Conservation (phyloP, 2,113 vertebrate genomes). For the Amazona vittata region DNA sequence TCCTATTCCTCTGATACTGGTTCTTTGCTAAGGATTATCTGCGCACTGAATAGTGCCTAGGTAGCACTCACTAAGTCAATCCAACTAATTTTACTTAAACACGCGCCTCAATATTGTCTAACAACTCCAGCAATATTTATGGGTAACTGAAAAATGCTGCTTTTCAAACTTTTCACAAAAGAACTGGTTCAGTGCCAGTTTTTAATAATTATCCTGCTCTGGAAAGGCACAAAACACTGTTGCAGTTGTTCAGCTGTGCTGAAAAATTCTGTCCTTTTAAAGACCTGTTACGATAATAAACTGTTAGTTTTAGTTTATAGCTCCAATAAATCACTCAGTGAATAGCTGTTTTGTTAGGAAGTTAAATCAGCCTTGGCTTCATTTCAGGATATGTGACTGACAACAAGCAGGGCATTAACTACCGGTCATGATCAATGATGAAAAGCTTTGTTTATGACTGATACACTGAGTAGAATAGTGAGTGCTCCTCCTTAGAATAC, state of each 20-base stretch:
- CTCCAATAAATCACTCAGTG: conserved; percentile 63
- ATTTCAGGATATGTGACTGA: conserved; percentile 64
- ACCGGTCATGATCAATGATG: conserved; percentile 62
- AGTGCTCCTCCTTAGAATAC: neutral
- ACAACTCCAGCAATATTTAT: neutral
- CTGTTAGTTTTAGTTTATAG: conserved; percentile 71
- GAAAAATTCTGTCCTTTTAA: conserved; percentile 64
- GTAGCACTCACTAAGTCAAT: neutral
- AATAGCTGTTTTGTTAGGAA: conserved; percentile 68
- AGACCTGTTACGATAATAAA: conserved; percentile 66
- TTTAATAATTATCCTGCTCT: conserved; percentile 46
- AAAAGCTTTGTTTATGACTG: conserved; percentile 61
- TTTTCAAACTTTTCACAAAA: conserved; percentile 49
- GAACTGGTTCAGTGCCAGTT: neutral
- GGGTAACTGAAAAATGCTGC: neutral
- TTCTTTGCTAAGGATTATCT: neutral
- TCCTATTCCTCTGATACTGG: neutral
- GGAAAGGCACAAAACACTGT: conserved; percentile 53
- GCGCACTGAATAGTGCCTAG: neutral
- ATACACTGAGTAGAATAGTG: neutral
- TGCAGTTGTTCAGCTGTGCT: conserved; percentile 56
- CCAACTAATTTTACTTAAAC: neutral
- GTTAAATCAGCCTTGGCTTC: conserved; percentile 69
- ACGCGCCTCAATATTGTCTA: neutral
- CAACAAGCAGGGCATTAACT: conserved; percentile 65